Evolutionary conservation across 2,888 invertebrate genomes (phyloP).

Genomic region (Eueremaeus valkanovi): DNA sequence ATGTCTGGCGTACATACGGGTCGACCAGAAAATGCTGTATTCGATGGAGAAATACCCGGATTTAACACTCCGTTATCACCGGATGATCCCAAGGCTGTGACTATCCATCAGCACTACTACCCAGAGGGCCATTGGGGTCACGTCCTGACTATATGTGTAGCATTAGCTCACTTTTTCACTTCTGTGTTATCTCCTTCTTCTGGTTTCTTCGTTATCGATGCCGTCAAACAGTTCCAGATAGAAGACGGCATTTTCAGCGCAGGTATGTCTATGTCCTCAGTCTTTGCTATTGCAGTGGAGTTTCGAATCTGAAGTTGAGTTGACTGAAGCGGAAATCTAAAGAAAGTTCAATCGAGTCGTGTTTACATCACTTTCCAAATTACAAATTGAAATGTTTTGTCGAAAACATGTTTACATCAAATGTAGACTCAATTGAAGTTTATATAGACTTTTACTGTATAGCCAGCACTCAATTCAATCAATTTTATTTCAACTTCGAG

Average conservation of each 20-base stretch:
- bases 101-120: conserved; percentile 70
- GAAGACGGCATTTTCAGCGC: conserved; percentile 43
- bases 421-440: no score
- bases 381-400: no score
- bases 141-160: conserved; percentile 52
- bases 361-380: no score
- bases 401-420: no score
- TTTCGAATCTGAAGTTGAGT: no score
- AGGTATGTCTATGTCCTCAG: conserved; percentile 41
- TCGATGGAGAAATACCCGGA: conserved; percentile 43
- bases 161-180: conserved; percentile 52
- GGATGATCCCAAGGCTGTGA: conserved; percentile 50
- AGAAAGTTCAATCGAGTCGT: no score
- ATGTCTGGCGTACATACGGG: conserved; percentile 18
- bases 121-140: conserved; percentile 62
- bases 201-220: conserved; percentile 49
- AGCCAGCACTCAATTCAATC: no score
- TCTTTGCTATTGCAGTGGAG: no score
- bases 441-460: no score
- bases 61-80: conserved; percentile 44
- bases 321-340: no score
- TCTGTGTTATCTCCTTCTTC: conserved; percentile 53
- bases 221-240: conserved; percentile 41
- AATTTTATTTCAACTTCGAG: no score
- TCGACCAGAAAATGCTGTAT: conserved; percentile 35